Evolutionary conservation across 2,113 vertebrate species (phyloP).

Genomic region (Poeciliopsis occidentalis): DNA sequence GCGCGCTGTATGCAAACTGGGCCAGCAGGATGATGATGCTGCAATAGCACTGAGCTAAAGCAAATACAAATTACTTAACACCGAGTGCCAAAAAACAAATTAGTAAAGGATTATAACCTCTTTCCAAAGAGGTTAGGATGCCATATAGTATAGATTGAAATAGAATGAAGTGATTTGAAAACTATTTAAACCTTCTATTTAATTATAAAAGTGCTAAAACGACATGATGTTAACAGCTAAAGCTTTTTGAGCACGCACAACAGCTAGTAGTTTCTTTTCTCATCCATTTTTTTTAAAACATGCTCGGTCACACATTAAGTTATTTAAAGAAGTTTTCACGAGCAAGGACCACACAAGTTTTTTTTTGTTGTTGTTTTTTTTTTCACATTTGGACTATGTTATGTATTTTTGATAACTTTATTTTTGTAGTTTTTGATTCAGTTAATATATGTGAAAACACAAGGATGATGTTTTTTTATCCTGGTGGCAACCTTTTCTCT

Average conservation of each 20-base stretch:
- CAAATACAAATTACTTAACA: constrained; percentile 32
- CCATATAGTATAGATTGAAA: background rate
- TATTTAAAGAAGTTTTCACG: background rate
- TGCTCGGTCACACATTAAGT: background rate
- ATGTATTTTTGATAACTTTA: no score
- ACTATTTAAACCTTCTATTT: background rate
- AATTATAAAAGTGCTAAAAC: background rate
- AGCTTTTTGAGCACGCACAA: background rate
- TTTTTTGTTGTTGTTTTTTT: no score
- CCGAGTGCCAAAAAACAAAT: constrained; percentile 22
- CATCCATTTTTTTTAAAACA: background rate
- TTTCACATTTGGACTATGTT: background rate
- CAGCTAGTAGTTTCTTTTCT: background rate
- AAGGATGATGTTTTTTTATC: no score
- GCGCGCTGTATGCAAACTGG: constrained; percentile 61
- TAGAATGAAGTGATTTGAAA: background rate
- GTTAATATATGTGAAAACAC: background rate
- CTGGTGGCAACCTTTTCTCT: no score
- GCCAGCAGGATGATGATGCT: constrained; percentile 44
- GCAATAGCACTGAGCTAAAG: constrained; percentile 37
- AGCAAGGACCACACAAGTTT: no score
- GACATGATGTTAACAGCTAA: background rate
- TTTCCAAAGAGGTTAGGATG: background rate
- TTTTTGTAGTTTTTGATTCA: background rate
- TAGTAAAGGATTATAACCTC: constrained; percentile 8